Base-by-base conservation (phyloP, 2,888 invertebrate species). In the Rutpela maculata region DNA sequence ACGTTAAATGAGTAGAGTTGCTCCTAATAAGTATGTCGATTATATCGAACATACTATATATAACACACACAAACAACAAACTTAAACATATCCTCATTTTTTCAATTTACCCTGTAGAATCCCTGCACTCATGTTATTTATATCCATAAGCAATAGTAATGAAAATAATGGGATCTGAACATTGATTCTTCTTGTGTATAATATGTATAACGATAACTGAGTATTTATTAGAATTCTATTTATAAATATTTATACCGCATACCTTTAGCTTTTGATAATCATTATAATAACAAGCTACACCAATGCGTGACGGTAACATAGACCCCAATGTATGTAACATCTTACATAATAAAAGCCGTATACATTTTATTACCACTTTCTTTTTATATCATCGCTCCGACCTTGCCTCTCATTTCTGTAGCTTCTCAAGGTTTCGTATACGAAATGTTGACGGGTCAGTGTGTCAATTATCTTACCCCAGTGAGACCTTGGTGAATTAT, bases 401-500 rank as follows among this genome's bases (percentile, higher is more conserved):
- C 72, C 68, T 71, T 76, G 65, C 12, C 57, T 68, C 31, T 71
- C 57, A 62, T 74, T 78, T 76, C 60, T 72, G 67, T 67, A 56
- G 69, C 67, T 65, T 19, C 38, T 72, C 78, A 80, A 80, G 80
- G 80, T 75, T 76, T 50, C 26, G 11, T 63, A 65, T 56, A 70
- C 22, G 50, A 69, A 77, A 78, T 72, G 56, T 50, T 31, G 73
- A 70, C 57, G 67, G 81, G 81, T 81, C 74, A 81, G 78, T 81
- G 68, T 79, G 81, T 81, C 81, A 81, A 81, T 78, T 79, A 76
- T 62, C 77, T 77, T 77, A 74, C 74, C 74, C 59, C 77, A 75
- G n/a, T 63, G 59, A 63, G 71, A n/a, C 71, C 71, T 55, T 71
- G 59, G 35, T 15, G 38, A 57, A 68, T 66, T 73, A 66, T 65